Base-by-base conservation (phyloP, 2,797 vertebrate genomes). In the Trachurus trachurus region DNA sequence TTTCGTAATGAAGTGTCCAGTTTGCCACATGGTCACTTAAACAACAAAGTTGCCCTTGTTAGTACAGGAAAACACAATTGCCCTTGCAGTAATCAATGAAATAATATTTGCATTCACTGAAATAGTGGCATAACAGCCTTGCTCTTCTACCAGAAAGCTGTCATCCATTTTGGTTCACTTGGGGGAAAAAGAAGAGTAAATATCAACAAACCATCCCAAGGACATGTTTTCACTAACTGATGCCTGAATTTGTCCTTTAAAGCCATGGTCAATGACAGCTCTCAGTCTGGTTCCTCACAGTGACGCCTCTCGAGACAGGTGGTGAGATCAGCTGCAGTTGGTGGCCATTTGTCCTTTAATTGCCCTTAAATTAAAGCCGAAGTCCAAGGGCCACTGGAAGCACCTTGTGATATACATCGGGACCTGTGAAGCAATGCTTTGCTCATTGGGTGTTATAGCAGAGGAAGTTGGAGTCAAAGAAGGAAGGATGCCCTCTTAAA, bases 401-500 rank as follows among this genome's bases (percentile, higher is more conserved):
- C 75, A 75, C 67, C 79, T 72, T 64, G 54, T 72, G 65, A 58
- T 21, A 74, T 45, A 71, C 22, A 49, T 8, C 11, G 39, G 71
- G 74, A 72, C 66, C 81, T 74, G 80, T 70, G 71, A 88, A 83
- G 84, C 68, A 76, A 61, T 64, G 57, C 67, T 61, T 72, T 79
- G 74, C 80, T 87, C 90, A 86, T 81, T 82, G 82, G 90, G 88
- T 89, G 93, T 91, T 88, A 79, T 89, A 93, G 90, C 89, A 96
- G 88, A 96, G 97, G 97, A 98, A 98, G 93, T 92, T 70, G 84
- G 91, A 93, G 95, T 95, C 94, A 93, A 94, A 93, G 95, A 92
- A 96, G 97, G 97, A 97, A 98, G 97, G 96, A 97, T 96, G 93
- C 93, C 91, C 95, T 96, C 96, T 97, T 97, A 96, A 97, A 97